A percentile compares a stretch with the other conserved stretches of the same genome.
phyloP scores from a whole-genome alignment of 1,140 invertebrate species.

The Nephotettix cincticeps region DNA sequence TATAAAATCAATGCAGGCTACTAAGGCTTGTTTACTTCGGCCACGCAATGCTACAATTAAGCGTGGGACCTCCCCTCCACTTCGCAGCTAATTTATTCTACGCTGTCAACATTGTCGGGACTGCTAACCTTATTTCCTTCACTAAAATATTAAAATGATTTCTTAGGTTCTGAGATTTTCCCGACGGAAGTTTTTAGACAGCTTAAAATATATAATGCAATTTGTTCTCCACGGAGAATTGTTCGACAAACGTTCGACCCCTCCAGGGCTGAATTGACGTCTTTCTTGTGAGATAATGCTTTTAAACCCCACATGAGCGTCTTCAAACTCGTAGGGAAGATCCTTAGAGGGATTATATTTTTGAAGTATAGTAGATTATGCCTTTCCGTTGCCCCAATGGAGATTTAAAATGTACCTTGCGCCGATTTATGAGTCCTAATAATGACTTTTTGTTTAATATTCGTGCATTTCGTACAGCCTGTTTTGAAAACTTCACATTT shows the following conservation, averaged over 20 bases:
- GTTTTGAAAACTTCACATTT: too few relatives aligned
- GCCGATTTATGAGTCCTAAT: too few relatives aligned
- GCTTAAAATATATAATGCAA: slow-evolving; percentile 15
- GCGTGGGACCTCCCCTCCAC: not conserved
- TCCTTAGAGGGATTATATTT: too few relatives aligned
- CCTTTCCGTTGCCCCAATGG: too few relatives aligned
- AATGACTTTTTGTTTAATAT: too few relatives aligned
- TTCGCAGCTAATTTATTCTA: slow-evolving; percentile 8
- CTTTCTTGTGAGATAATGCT: not conserved
- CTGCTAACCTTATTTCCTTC: slow-evolving; percentile 13
- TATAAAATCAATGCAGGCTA: too few relatives aligned
- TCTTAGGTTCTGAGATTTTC: slow-evolving; percentile 12
- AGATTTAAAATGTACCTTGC: too few relatives aligned
- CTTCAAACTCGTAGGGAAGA: too few relatives aligned
- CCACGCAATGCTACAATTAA: slow-evolving; percentile 6
- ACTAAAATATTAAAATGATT: slow-evolving; percentile 18
- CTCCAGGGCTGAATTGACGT: not conserved
- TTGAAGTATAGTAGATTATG: too few relatives aligned
- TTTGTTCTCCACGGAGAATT: slow-evolving; percentile 4
- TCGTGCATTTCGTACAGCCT: too few relatives aligned
- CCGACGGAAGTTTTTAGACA: not conserved
- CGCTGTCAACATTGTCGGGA: slow-evolving; percentile 2
- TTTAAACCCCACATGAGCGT: not conserved
- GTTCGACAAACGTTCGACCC: slow-evolving; percentile 7
- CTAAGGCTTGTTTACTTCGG: slow-evolving; percentile 14